A percentile compares a stretch with the other conserved stretches of the same genome.
Evolutionary conservation across 2,113 vertebrate species (phyloP).

Genomic region (Carollia perspicillata): DNA sequence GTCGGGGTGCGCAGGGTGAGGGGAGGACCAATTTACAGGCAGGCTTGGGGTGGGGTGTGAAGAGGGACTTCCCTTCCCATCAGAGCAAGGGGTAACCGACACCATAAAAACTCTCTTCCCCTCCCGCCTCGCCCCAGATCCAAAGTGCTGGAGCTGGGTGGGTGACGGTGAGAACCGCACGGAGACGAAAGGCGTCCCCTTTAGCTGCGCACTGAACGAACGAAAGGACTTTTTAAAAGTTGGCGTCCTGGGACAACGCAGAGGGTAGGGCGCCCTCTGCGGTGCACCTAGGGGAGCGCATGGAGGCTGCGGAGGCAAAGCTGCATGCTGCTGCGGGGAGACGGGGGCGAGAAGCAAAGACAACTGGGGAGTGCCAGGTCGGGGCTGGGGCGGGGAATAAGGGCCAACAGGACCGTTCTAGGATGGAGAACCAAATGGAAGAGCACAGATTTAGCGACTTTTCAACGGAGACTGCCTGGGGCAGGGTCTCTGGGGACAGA

Average conservation of each 20-base stretch:
- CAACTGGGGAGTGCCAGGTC: not conserved
- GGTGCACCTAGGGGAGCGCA: constrained; percentile 31
- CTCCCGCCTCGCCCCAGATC: constrained; percentile 5
- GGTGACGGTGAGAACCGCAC: not conserved
- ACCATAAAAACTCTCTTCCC: not conserved
- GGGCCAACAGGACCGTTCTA: not conserved
- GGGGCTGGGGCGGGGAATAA: not conserved
- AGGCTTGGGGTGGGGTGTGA: not conserved
- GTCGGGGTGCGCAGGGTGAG: not conserved
- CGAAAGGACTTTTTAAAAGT: not conserved
- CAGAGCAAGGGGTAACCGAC: constrained; percentile 16
- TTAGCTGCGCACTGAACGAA: constrained; percentile 8
- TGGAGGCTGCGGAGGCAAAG: constrained; percentile 46
- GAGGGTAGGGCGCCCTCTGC: constrained; percentile 55
- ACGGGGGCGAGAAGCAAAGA: constrained; percentile 38
- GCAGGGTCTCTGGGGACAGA: constrained; percentile 53
- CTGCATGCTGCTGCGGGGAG: constrained; percentile 54
- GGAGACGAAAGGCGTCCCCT: constrained; percentile 35
- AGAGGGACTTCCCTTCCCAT: constrained; percentile 29
- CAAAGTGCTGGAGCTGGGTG: constrained; percentile 4
- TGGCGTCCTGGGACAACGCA: not conserved
- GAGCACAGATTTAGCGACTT: constrained; percentile 40
- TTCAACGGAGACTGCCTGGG: constrained; percentile 55
- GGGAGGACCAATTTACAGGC: constrained; percentile 29
- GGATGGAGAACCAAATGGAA: constrained; percentile 42